Evolutionary conservation across 2,888 invertebrate species (phyloP), one percentile per base, ranked within the genome.

Genomic region (Drosophila subquinaria): DNA sequence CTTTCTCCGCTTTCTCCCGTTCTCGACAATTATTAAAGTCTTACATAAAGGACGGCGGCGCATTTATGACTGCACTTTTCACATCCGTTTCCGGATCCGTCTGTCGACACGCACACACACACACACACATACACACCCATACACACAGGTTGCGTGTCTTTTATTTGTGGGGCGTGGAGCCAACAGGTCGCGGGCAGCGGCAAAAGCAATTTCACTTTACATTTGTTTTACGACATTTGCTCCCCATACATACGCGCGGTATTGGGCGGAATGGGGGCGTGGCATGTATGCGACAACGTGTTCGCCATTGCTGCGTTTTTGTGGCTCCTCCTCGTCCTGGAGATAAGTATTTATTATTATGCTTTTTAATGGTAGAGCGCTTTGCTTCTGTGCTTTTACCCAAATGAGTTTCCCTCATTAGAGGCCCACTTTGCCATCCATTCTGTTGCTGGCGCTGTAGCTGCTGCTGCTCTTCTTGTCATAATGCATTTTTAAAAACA

Each of bases 21-120:
- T 69, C 75, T 73, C 87, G 68, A 77, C 82, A 89, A 89, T 87
- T 87, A 86, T 86, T 86, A 87, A 86, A 82, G 82, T 82, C 88
- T 87, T 82, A 84, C 69, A 76, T 76, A 88, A 88, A 76, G 73
- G 74, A 64, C 78, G 83, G 73, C 81, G 73, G 88, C 88, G 78
- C 88, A 86, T 86, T 86, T 89, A 86, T 89, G 89, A 84, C 85
- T 86, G 85, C 85, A 89, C 85, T 86, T 86, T 86, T 89, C 80
- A 89, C 89, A 82, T 89, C 85, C 88, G 88, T 67, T 89, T 89
- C 85, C 89, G 85, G 70, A 74, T 80, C 71, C 89, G 82, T 74
- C 77, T 82, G 89, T 79, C 88, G 75, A 72, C 89, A 80, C 82
- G 70, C 81, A 68, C 52, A 73, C 53, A 68, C 53, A 47, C 33